Percentiles rank a stretch among this genome's conserved stretches.
These are phyloP conservation scores for Tipula vernalis DNA, from an alignment of 2,888 invertebrate genomes.

Conservation along the genomic window DNA sequence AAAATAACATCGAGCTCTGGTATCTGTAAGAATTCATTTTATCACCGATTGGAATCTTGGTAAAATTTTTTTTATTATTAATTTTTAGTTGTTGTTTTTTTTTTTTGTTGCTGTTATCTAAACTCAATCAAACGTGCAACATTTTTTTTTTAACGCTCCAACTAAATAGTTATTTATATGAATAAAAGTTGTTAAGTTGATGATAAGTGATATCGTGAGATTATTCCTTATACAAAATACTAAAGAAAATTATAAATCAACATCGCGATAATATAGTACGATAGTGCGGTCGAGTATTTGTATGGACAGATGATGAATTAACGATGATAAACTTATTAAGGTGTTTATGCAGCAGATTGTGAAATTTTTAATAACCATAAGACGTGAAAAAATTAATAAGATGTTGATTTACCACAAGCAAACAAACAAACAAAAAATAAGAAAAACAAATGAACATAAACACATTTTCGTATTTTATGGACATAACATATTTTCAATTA, in stretches of 20 bases:
- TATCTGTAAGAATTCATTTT: not conserved
- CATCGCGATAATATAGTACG: too few relatives aligned
- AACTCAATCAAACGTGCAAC: not conserved
- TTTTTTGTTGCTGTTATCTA: not conserved
- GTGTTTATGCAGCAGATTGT: not conserved
- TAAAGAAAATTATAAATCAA: not conserved
- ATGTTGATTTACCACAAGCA: not conserved
- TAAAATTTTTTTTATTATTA: not conserved
- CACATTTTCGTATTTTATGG: not conserved
- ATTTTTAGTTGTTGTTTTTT: not conserved
- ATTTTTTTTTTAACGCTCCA: not conserved
- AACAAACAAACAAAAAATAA: not conserved
- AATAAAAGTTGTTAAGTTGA: not conserved
- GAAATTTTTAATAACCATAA: not conserved
- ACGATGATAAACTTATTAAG: not conserved
- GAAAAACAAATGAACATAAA: not conserved
- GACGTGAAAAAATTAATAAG: slow-evolving; percentile 4
- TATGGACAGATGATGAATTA: not conserved
- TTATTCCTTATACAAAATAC: not conserved
- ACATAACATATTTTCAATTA: not conserved
- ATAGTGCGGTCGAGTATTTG: not conserved
- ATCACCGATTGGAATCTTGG: not conserved
- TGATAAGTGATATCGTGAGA: not conserved
- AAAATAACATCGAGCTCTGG: not conserved
- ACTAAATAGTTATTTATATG: not conserved